These are phyloP conservation scores for Heliconius hortense DNA, from an alignment of 2,888 invertebrate genomes.

Conservation along the genomic window DNA sequence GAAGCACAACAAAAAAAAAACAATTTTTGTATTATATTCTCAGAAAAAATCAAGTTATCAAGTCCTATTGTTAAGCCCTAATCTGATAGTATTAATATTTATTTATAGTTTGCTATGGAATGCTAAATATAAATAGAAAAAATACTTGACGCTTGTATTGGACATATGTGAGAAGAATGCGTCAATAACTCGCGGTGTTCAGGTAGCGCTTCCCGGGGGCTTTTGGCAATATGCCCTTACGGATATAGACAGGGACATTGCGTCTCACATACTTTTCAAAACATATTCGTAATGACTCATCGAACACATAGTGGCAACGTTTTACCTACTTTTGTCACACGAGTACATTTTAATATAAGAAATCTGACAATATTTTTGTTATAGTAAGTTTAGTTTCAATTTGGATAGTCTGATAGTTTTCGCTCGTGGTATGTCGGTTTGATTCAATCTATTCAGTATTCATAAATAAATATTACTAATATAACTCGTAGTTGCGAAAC, in stretches of 20 bases:
- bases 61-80: not conserved
- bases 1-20: not conserved
- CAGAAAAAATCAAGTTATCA: not conserved
- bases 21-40: not conserved
- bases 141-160: conserved; percentile 38
- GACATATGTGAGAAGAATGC: conserved; percentile 41
- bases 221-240: conserved; percentile 74
- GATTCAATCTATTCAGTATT: not conserved
- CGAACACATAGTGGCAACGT: conserved; percentile 38
- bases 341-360: not conserved
- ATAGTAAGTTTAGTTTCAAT: not conserved
- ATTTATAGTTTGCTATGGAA: not conserved
- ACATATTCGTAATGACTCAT: conserved; percentile 43
- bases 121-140: conserved; percentile 5
- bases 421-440: too few species aligned
- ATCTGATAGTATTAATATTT: not conserved
- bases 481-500: not conserved
- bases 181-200: conserved; percentile 51
- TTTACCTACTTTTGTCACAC: not conserved
- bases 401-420: not conserved
- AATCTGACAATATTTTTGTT: not conserved
- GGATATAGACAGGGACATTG: conserved; percentile 69
- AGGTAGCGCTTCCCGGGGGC: conserved; percentile 65
- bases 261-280: conserved; percentile 53
- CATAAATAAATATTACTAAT: not conserved